Conservation (phyloP, 2,113 vertebrate genomes). For the Cygnus buccinator region DNA sequence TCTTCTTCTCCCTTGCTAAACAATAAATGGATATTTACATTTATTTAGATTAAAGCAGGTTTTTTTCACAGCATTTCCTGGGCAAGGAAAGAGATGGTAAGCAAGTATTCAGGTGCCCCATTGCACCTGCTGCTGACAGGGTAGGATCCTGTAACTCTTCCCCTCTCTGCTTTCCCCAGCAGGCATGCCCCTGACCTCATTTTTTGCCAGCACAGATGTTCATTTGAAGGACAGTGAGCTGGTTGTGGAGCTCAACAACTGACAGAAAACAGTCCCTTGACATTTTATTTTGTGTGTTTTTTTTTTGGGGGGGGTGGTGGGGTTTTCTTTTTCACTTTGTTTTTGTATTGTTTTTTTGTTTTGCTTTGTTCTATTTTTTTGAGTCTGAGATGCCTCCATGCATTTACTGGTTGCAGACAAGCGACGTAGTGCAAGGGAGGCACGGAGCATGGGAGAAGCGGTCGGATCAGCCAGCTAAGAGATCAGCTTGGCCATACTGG, state of each 20-base stretch:
- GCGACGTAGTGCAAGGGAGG: not conserved
- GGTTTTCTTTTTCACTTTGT: too few relatives aligned
- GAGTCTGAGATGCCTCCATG: not conserved
- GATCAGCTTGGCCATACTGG: fast-evolving
- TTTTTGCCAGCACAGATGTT: not conserved
- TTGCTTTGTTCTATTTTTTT: not conserved
- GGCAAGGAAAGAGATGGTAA: not conserved
- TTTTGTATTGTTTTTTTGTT: too few relatives aligned
- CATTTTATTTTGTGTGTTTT: not conserved
- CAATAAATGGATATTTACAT: not conserved
- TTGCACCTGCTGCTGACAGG: not conserved
- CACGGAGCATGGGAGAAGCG: not conserved
- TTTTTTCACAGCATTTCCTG: not conserved
- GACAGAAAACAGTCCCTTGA: not conserved
- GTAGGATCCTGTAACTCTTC: not conserved
- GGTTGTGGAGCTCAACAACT: not conserved
- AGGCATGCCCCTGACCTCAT: too few relatives aligned
- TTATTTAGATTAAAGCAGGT: not conserved
- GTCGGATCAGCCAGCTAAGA: fast-evolving
- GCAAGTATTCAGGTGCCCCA: not conserved
- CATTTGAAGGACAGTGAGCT: not conserved
- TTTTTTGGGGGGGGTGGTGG: not conserved
- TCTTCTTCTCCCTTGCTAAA: not conserved
- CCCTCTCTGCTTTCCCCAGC: not conserved
- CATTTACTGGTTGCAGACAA: not conserved